These are phyloP conservation scores for Steinernema hermaphroditum DNA, from an alignment of 2,888 invertebrate genomes.

Conservation along the genomic window DNA sequence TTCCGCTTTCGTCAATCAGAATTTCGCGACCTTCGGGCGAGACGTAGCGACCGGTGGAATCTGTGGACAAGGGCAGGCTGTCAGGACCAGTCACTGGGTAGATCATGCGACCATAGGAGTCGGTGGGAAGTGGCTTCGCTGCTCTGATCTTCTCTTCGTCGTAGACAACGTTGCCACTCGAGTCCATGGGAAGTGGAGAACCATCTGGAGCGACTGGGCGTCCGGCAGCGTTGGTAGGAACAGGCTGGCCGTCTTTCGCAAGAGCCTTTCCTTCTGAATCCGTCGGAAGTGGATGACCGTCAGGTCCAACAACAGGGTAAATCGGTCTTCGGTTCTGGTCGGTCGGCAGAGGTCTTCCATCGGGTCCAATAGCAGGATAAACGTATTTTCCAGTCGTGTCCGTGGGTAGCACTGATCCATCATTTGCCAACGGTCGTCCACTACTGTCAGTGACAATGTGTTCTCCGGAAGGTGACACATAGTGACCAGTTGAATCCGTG, in stretches of 20 bases:
- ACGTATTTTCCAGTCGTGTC: not conserved
- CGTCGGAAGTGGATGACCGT: slow-evolving; percentile 31
- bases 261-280: slow-evolving; percentile 44
- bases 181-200: not conserved
- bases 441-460: slow-evolving; percentile 32
- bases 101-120: not conserved
- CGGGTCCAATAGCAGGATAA: slow-evolving; percentile 19
- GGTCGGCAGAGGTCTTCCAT: slow-evolving; percentile 42
- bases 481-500: not conserved
- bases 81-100: not conserved
- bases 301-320: slow-evolving; percentile 42
- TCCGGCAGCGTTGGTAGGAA: slow-evolving; percentile 40
- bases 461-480: not conserved
- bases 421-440: slow-evolving; percentile 33
- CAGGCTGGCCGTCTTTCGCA: slow-evolving; percentile 39
- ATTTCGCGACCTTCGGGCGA: not conserved
- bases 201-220: slow-evolving; percentile 20
- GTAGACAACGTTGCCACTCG: slow-evolving; percentile 36
- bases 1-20: not conserved
- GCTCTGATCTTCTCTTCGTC: slow-evolving; percentile 29
- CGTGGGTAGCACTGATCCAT: slow-evolving; percentile 29
- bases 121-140: not conserved
- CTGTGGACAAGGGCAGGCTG: not conserved
- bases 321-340: slow-evolving; percentile 45
- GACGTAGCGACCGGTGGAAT: not conserved